Conservation (phyloP, 2,888 invertebrate species). For the Steinernema scapterisci region DNA sequence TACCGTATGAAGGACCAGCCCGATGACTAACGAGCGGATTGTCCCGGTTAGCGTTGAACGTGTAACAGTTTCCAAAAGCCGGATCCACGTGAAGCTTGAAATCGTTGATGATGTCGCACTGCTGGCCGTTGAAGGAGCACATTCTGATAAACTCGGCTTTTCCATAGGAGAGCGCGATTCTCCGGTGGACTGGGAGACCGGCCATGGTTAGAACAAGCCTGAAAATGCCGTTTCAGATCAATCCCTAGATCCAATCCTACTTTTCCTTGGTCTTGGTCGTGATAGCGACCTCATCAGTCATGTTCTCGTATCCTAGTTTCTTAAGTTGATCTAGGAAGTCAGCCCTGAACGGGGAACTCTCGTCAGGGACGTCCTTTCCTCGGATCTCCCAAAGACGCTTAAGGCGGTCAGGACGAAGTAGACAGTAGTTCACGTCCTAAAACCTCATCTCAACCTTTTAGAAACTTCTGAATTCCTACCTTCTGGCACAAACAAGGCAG, state of each 20-base stretch:
- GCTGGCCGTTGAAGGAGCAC: conserved; percentile 66
- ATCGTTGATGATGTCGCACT: conserved; percentile 63
- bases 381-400: conserved; percentile 64
- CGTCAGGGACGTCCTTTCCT: conserved; percentile 52
- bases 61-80: conserved; percentile 66
- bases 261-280: conserved; percentile 65
- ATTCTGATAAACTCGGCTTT: conserved; percentile 56
- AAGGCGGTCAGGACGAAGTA: conserved; percentile 57
- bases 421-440: conserved; percentile 56
- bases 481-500: conserved; percentile 63
- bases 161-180: conserved; percentile 51
- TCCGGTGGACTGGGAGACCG: conserved; percentile 46
- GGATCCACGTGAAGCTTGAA: conserved; percentile 61
- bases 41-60: conserved; percentile 52
- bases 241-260: conserved; percentile 39
- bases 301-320: conserved; percentile 61
- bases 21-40: conserved; percentile 50
- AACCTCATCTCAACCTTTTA: conserved; percentile 25
- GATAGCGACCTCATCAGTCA: conserved; percentile 64
- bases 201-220: conserved; percentile 65
- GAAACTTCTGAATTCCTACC: conserved; percentile 38
- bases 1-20: conserved; percentile 65
- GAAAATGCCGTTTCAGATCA: background rate
- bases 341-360: conserved; percentile 49
- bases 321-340: conserved; percentile 62